A percentile compares a stretch with the other conserved stretches of the same genome.
Evolutionary conservation across 2,888 invertebrate species (phyloP).

Genomic region (Dryobota labecula): DNA sequence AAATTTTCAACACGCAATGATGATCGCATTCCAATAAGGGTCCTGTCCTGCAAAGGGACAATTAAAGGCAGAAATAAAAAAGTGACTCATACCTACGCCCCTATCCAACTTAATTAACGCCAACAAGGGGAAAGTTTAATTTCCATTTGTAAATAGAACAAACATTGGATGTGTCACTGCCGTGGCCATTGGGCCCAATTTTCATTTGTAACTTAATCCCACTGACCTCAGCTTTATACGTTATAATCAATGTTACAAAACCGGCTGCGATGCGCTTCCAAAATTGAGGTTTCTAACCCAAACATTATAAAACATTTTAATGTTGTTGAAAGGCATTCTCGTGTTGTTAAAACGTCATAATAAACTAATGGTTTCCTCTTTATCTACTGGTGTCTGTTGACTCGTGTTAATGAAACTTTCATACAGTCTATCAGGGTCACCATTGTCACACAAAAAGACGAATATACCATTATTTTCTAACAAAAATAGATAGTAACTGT

Average conservation of each 20-base stretch:
- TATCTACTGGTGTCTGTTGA: slow-evolving; percentile 16
- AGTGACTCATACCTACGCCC: slow-evolving; percentile 61
- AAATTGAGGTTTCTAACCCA: slow-evolving; percentile 77
- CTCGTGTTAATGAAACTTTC: slow-evolving; percentile 24
- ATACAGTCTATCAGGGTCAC: slow-evolving; percentile 24
- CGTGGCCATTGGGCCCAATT: slow-evolving; percentile 39
- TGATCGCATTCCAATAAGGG: too few relatives aligned
- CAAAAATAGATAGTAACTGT: neutral
- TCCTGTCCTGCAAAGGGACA: neutral
- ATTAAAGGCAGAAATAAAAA: slow-evolving; percentile 1
- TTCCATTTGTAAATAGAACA: slow-evolving; percentile 49
- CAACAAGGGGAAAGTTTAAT: slow-evolving; percentile 58
- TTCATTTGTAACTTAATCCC: slow-evolving; percentile 66
- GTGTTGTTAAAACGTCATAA: slow-evolving; percentile 39
- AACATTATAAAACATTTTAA: slow-evolving; percentile 57
- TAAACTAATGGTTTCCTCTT: slow-evolving; percentile 49
- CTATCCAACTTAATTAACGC: slow-evolving; percentile 60
- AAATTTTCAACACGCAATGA: neutral
- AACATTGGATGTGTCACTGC: slow-evolving; percentile 66
- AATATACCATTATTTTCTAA: neutral
- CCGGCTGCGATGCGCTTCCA: slow-evolving; percentile 72
- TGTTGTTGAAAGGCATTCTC: slow-evolving; percentile 49
- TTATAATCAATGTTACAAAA: slow-evolving; percentile 76
- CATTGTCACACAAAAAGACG: slow-evolving; percentile 3
- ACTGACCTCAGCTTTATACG: slow-evolving; percentile 77